phyloP scores from a whole-genome alignment of 2,797 vertebrate genomes.

The Gambelia wislizenii region DNA sequence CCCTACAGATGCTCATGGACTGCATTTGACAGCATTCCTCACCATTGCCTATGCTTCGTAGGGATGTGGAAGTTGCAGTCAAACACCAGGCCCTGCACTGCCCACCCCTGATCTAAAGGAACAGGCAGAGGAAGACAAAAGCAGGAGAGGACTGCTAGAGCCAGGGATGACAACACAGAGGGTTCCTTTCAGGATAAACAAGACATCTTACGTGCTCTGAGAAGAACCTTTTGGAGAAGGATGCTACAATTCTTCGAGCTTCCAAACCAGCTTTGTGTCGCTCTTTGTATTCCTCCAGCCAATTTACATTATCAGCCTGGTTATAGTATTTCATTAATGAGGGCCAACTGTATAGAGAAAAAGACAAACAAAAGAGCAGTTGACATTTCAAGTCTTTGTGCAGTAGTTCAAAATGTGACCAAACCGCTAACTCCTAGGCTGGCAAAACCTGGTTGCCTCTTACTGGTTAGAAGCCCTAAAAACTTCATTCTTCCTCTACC shows the following conservation, averaged over 20 bases:
- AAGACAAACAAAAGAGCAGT: neutral
- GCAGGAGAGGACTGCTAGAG: neutral
- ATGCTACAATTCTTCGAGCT: constrained; percentile 90
- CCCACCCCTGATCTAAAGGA: neutral
- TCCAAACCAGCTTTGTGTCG: constrained; percentile 91
- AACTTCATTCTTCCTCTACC: neutral
- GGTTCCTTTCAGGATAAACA: neutral
- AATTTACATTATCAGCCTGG: constrained; percentile 90
- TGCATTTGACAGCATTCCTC: too few relatives aligned
- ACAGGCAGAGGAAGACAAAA: neutral
- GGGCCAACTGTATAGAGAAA: constrained; percentile 87
- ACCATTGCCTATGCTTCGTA: too few relatives aligned
- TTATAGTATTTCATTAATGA: constrained; percentile 93
- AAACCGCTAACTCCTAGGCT: neutral
- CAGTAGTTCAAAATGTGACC: neutral
- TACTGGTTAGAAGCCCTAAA: neutral
- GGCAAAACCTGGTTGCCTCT: neutral
- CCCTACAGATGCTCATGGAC: too few relatives aligned
- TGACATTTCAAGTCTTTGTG: neutral
- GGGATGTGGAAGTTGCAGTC: too few relatives aligned
- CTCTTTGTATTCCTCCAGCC: constrained; percentile 92
- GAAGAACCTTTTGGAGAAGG: constrained; percentile 95
- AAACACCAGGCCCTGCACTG: too few relatives aligned
- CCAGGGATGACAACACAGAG: neutral
- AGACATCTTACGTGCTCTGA: constrained; percentile 91